Base-by-base conservation (phyloP, 2,888 invertebrate genomes). In the Tenthredo livida region DNA sequence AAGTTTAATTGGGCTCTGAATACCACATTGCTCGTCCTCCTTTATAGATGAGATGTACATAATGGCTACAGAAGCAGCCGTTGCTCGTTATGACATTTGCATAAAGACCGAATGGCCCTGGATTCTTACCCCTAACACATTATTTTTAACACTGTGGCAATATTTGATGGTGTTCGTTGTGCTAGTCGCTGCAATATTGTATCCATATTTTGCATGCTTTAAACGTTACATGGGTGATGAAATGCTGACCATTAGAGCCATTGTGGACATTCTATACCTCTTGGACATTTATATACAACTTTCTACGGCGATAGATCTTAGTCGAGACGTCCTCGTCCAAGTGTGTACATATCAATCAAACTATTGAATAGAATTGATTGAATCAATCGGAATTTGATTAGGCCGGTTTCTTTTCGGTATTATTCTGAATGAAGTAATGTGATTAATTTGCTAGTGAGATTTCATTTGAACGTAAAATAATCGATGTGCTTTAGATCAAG, bases 221-320 rank as follows among this genome's bases (percentile, higher is more conserved):
- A 21, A 61, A 58, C 78, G 78, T 58, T 80, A 80, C 61, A 80
- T 80, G 78, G 61, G 33, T 40, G 78, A 80, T 40, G 78, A 80
- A 37, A 58, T 80, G 40, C 25, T 80, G 33, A 58, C 78, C 3
- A 10, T 61, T 17, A 80, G 78, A 80, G 78, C 61, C 37, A 58
- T 80, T 15, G 61, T 80, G 37, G 78, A 80, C 21, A 58, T 80
- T 61, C 12, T 80, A 12, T 80, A 80, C 61, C 15, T 80, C 7
- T 80, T 80, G 78, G 78, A 80, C 50, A 80, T 80, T 80, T 80
- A 80, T 25, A 33, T 80, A 40, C 78, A 80, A 80, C 33, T 80
- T 21, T 80, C 78, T 29, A 80, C 78, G n/a, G 78, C 78, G 21
- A 61, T 80, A 37, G 78, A 80, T 61, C 37, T 80, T 10, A 61